Evolutionary conservation across 2,888 invertebrate genomes (phyloP), one percentile per base, ranked within the genome.

Genomic region (Corythucha ciliata): DNA sequence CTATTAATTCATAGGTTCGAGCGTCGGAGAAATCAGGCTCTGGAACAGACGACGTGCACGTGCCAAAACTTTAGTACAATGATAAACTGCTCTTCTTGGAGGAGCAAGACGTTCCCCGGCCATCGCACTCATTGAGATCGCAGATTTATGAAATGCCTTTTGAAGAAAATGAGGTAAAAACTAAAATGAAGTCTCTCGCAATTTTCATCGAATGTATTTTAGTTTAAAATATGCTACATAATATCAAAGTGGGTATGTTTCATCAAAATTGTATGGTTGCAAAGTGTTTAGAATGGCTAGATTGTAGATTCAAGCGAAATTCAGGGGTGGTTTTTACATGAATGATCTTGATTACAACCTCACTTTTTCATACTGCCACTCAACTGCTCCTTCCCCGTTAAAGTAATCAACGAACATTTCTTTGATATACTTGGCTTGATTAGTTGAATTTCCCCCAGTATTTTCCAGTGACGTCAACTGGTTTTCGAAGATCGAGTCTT

Each of bases 391-490:
- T 39, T 52, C 48, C 27, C 39, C 48, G 39, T 55, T 53, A 33
- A 55, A 55, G 37, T 55, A 55, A 20, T 55, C 44, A 34, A 49
- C 46, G 27, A 41, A 55, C 48, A 46, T 46, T 41, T 53, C 55
- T 27, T 50, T 48, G 14, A 52, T 41, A 20, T n/a, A 18, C 32
- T 52, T 52, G n/a, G 47, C 47, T 32, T 40, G 47, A 22, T 39
- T 32, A 21, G 24, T 46, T 39, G 32, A 22, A 40, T 52, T 37
- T 10, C 39, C 36, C 10, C 40, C 21, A 20, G 14, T 32, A n/a
- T 42, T 20, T 34, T 21, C 34, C 22, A 34, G 16, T n/a, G 47
- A 14, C 14, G 45, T 33, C 33, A 45, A 45, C 21, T 45, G 18
- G 27, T 20, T 36, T 25, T 48, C 52, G 21, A 36, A 34, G 10